These are phyloP conservation scores for Emydura subglobosa DNA, from an alignment of 2,113 vertebrate genomes.

Conservation along the genomic window DNA sequence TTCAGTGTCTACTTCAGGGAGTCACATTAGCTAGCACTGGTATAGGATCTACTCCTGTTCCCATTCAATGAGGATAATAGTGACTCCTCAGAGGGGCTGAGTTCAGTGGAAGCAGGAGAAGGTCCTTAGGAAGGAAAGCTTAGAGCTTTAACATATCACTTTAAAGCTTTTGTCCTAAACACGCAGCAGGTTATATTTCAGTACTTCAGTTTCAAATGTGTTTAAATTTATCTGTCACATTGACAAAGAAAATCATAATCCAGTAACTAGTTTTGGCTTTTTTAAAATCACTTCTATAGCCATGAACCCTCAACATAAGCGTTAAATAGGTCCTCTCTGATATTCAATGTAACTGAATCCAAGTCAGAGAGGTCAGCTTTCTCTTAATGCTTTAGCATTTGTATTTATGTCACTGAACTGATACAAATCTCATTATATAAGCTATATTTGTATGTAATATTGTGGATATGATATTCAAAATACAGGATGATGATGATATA, in stretches of 20 bases:
- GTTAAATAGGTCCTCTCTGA: slow-evolving; percentile 22
- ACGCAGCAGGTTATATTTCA: background rate
- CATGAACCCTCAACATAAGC: background rate
- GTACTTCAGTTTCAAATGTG: background rate
- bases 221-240: background rate
- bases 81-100: background rate
- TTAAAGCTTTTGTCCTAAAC: background rate
- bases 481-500: slow-evolving; percentile 46
- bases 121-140: background rate
- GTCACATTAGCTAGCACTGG: background rate
- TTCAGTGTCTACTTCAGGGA: background rate
- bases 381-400: slow-evolving; percentile 43
- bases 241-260: background rate
- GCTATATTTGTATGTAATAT: slow-evolving; percentile 57
- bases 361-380: slow-evolving; percentile 43
- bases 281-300: background rate
- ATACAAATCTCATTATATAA: slow-evolving; percentile 74
- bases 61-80: background rate
- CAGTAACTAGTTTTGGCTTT: background rate
- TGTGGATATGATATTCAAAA: slow-evolving; percentile 38
- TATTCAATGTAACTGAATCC: slow-evolving; percentile 23
- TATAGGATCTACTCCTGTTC: background rate
- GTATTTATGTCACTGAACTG: slow-evolving; percentile 41
- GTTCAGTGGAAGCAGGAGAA: background rate
- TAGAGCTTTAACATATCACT: background rate